Conservation (phyloP, 2,797 vertebrate species). For the Oreochromis grahami region DNA sequence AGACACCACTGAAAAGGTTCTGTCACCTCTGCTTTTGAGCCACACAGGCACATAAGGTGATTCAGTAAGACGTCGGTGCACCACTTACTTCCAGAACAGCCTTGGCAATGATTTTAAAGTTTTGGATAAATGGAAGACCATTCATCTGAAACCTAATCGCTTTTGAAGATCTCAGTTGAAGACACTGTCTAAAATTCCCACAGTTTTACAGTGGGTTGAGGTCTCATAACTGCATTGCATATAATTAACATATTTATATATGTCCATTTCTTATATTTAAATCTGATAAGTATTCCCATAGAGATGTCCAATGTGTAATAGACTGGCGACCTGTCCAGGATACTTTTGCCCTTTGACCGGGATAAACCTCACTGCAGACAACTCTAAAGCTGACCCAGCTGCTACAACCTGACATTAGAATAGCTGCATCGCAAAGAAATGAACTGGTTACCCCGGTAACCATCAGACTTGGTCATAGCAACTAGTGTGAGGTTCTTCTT, state of each 20-base stretch:
- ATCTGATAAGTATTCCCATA: background rate
- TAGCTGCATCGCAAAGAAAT: background rate
- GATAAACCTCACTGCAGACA: background rate
- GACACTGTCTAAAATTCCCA: background rate
- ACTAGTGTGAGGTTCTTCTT: background rate
- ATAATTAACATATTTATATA: background rate
- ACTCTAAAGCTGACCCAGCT: background rate
- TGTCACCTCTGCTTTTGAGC: fast-evolving
- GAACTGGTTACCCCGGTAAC: background rate
- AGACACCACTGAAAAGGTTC: background rate
- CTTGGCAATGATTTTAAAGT: background rate
- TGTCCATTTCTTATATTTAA: background rate
- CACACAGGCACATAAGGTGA: background rate
- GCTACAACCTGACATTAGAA: background rate
- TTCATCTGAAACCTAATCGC: background rate
- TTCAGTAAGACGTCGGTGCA: background rate
- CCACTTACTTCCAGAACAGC: background rate
- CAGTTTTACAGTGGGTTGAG: background rate
- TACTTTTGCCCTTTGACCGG: background rate
- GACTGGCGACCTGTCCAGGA: background rate
- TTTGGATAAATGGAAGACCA: background rate
- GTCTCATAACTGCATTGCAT: background rate
- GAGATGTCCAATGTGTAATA: background rate
- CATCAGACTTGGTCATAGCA: background rate
- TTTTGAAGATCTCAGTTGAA: background rate